Evolutionary conservation across 2,888 invertebrate species (phyloP).

Genomic region (Heliconius ethilla): DNA sequence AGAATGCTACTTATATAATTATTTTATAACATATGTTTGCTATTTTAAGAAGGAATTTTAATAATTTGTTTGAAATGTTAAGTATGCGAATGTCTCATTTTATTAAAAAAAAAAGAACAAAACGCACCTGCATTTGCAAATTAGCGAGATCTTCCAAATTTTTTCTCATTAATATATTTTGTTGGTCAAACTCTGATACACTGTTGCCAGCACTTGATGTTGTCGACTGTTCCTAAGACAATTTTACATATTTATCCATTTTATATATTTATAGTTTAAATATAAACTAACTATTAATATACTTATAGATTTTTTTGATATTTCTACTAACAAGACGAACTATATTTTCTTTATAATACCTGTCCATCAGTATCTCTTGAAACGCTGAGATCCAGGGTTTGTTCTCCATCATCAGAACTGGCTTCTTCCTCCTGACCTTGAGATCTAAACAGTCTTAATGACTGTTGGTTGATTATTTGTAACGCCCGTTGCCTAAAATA

Average conservation of each 20-base stretch:
- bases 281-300: neutral
- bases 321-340: neutral
- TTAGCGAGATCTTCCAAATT: slow-evolving; percentile 78
- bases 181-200: slow-evolving; percentile 78
- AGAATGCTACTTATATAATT: too few relatives aligned
- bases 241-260: slow-evolving; percentile 17
- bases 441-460: slow-evolving; percentile 71
- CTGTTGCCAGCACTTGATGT: slow-evolving; percentile 80
- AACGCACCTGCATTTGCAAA: slow-evolving; percentile 76
- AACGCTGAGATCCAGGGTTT: slow-evolving; percentile 77
- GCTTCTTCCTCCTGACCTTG: slow-evolving; percentile 75
- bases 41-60: neutral
- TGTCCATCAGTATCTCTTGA: slow-evolving; percentile 79
- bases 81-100: neutral
- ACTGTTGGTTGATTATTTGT: slow-evolving; percentile 76
- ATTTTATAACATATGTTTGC: neutral
- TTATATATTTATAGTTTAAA: neutral
- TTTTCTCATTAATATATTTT: slow-evolving; percentile 76
- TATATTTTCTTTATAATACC: slow-evolving; percentile 51
- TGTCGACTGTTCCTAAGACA: slow-evolving; percentile 72
- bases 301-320: too few relatives aligned
- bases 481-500: slow-evolving; percentile 73
- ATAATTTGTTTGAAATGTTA: neutral
- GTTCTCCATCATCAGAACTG: slow-evolving; percentile 79
- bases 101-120: neutral